Base-by-base conservation (phyloP, 2,113 vertebrate species). In the Crotalus viridis region DNA sequence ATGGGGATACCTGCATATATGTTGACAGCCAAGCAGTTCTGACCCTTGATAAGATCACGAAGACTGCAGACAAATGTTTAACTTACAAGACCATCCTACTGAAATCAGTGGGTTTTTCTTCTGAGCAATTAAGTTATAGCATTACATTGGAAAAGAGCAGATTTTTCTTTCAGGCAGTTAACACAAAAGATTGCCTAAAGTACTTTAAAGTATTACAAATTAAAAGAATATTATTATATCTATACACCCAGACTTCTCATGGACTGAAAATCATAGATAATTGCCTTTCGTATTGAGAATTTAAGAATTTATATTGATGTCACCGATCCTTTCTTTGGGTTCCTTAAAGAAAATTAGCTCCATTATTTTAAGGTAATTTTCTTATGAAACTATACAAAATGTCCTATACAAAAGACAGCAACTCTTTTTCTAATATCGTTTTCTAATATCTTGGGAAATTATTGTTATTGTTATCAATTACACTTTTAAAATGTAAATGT, bases 361-460 rank as follows among this genome's bases (percentile, higher is more conserved):
- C 33, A 93, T 93, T 6, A 3, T 87, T 93, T 90, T 92, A 64
- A 91, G 87, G 88, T 56, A 93, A 95, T 89, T 94, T 33, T 93
- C 95, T 96, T 90, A 94, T 94, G 61, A 95, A 93, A 95, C 0
- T 94, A 94, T 92, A 89, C 94, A 93, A 94, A 93, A 85, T 28
- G 21, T 91, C 87, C 46, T 92, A 95, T 93, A 95, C 8, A 95
- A 90, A 93, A 94, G 93, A 59, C 56, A 56, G 0, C 10, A 94
- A 93, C 28, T 93, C 91, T 89, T 33, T 93, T 93, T 93, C 81
- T 88, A 56, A 56, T 90, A 92, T 94, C 93, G 91, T 91, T 93
- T 94, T 93, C 85, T 89, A 21, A 81, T 90, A 93, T 94, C 93
- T 93, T 91, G 28, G 2, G 69, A 91, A n/a, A 0, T 26, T 93